phyloP scores from a whole-genome alignment of 2,888 invertebrate genomes.

The Morpho achilles region DNA sequence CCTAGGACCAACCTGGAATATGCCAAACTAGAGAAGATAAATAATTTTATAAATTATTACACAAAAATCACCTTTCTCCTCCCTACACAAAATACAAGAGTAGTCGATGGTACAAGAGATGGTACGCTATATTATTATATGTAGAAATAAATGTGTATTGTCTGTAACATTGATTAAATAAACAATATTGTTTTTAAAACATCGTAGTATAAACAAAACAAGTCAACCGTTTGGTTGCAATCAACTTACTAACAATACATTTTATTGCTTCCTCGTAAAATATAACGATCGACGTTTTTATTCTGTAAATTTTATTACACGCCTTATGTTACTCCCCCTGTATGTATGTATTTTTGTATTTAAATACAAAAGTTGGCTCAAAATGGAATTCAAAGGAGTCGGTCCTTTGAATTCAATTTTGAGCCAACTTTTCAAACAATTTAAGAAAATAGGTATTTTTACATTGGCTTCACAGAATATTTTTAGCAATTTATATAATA shows the following conservation, averaged over 20 bases:
- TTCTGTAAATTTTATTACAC: not conserved
- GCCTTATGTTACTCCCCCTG: too few relatives aligned
- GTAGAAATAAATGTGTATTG: not conserved
- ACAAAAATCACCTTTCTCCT: too few relatives aligned
- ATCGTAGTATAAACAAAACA: not conserved
- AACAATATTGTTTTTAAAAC: conserved; percentile 3
- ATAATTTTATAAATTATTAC: too few relatives aligned
- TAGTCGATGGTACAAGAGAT: not conserved
- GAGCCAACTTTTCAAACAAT: too few relatives aligned
- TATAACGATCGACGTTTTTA: not conserved
- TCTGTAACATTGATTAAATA: conserved; percentile 5
- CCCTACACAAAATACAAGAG: not conserved
- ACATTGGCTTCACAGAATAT: too few relatives aligned
- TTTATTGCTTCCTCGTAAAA: not conserved
- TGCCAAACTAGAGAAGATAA: not conserved
- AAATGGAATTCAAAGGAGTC: not conserved
- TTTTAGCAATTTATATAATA: too few relatives aligned
- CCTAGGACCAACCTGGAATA: not conserved
- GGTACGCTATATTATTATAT: not conserved
- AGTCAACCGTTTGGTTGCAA: not conserved
- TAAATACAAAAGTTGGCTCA: too few relatives aligned
- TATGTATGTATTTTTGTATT: too few relatives aligned
- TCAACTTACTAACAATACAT: not conserved
- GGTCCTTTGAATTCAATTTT: too few relatives aligned
- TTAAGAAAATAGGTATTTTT: too few relatives aligned